Evolutionary conservation across 2,797 vertebrate genomes (phyloP), one percentile per base, ranked within the genome.

Genomic region (Erithacus rubecula): DNA sequence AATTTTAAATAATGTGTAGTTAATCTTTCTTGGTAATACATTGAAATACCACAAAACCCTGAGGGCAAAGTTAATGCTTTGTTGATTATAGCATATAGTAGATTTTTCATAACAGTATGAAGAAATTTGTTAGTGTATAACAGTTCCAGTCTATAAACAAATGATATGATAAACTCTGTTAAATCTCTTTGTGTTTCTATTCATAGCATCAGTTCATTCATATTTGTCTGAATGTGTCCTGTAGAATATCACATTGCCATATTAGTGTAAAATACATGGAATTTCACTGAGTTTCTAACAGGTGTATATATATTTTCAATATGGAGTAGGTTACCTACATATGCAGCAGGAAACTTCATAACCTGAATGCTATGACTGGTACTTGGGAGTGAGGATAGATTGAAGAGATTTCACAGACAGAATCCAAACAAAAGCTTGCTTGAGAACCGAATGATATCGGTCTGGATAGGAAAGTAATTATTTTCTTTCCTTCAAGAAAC

Each of bases 71-170:
- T 71, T 91, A 87, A 95, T 83, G 7, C 2, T 77, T 93, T 91
- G 49, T 14, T 87, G 43, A 18, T 88, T 83, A 16, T 26, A 52
- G 14, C 37, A 51, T 91, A 27, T 74, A 10, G 26, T 88, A 92
- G 92, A 92, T 95, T 96, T 95, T 91, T 92, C 53, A 44, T 39
- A 87, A 74, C 36, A 43, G 12, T 80, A 77, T 59, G 58, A 93
- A 91, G 20, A 93, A 76, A 95, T 64, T 65, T 88, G 5, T 94
- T 69, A 53, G 4, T 22, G 15, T 81, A 1, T 49, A 68, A 58
- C 2, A 2, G 23, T 81, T 94, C 21, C 69, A 43, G 47, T 27
- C 27, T 65, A 12, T 47, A 20, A 56, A 89, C 3, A 63, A 69
- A 62, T 23, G 77, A 30, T 75, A 20, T 56, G 24, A 27, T 72